Evolutionary conservation across 2,888 invertebrate species (phyloP), one percentile per base, ranked within the genome.

Genomic region (Bugulina stolonifera): DNA sequence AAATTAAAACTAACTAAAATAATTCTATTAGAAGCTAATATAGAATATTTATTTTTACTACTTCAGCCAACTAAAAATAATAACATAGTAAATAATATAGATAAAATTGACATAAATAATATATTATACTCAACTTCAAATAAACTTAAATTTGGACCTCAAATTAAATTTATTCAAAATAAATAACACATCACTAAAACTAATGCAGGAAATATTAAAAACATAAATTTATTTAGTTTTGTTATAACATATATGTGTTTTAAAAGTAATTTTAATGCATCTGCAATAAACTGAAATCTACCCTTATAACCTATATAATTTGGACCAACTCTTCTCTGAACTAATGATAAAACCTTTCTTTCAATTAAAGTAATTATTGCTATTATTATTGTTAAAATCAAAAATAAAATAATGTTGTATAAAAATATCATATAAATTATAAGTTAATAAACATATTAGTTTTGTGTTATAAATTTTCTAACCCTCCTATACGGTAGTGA

Each of bases 281-380:
- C 55, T 55, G 55, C 55, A 23, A 55, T 23, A 25, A 55, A 55
- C 25, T 55, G 55, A 18, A 55, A 23, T 5, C 55, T 5, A 23
- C 55, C 55, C 23, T 55, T 55, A 55, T 55, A 55, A 5, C 55
- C 55, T 18, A 55, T 25, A 55, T 55, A 55, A 23, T 55, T 55
- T 18, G 55, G 55, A 18, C 55, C 55, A 18, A 55, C 55, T 23
- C 55, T 18, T 25, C 55, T 55, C n/a, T 55, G 55, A 18, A 25
- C 25, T 55, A 55, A 55, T 55, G 55, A 55, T 18, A 55, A 23
- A 55, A 55, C 5, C n/a, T 55, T 55, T 25, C 55, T 18, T 25
- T 55, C 55, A 18, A 23, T 23, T 55, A 55, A 55, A 23, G 55
- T 18, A 18, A 55, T 23, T 18, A 55, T 23, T 23, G 23, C 55